These are phyloP conservation scores for Bemisia tabaci DNA, from an alignment of 1,140 invertebrate species.

Conservation along the genomic window DNA sequence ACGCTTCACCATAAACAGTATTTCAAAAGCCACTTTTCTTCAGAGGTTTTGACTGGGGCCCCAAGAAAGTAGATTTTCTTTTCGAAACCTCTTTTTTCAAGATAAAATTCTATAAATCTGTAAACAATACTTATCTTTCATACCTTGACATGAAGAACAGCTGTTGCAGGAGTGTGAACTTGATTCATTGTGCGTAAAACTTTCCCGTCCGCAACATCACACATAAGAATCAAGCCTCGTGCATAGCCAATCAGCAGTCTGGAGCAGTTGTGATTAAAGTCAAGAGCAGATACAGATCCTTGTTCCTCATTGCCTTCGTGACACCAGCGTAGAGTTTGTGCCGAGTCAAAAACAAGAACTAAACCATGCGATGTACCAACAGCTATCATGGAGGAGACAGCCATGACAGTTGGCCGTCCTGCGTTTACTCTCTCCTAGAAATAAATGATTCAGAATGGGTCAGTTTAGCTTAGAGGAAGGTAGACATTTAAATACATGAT, in stretches of 20 bases:
- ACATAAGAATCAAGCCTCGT: constrained; percentile 70
- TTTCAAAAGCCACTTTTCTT: too few species aligned
- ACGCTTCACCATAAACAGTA: too few species aligned
- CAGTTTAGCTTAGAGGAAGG: too few species aligned
- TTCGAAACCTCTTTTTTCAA: too few species aligned
- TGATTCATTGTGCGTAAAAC: constrained; percentile 58
- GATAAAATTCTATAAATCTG: too few species aligned
- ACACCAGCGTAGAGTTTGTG: constrained; percentile 55
- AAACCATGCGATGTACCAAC: constrained; percentile 89
- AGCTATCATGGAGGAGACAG: constrained; percentile 62
- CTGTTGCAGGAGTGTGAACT: constrained; percentile 36
- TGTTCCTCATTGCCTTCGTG: constrained; percentile 54
- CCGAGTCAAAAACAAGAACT: constrained; percentile 73
- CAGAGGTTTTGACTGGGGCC: too few species aligned
- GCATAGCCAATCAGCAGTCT: constrained; percentile 76
- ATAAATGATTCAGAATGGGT: constrained; percentile 4
- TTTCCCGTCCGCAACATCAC: constrained; percentile 61
- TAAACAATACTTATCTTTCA: too few species aligned
- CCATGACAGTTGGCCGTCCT: constrained; percentile 69
- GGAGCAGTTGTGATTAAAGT: constrained; percentile 72
- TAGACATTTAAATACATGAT: background rate
- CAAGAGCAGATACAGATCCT: constrained; percentile 56
- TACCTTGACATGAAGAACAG: constrained; percentile 73
- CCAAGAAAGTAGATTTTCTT: too few species aligned
- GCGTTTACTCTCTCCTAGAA: constrained; percentile 74